Evolutionary conservation across 2,113 vertebrate genomes (phyloP), one percentile per base, ranked within the genome.

Genomic region (Athene noctua): DNA sequence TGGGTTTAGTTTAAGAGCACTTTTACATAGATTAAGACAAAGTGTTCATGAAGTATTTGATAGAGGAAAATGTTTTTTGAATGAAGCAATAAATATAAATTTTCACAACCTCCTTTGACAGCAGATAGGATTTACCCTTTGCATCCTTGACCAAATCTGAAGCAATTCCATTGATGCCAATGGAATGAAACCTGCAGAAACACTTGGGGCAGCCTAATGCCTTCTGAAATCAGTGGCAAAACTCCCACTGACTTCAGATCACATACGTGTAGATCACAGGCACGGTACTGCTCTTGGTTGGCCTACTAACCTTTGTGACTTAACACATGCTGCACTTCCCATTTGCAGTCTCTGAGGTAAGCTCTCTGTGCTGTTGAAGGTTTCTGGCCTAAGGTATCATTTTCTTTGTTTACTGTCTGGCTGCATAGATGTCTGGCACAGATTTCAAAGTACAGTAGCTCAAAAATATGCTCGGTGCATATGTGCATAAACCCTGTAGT

Each of bases 351-450:
- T 79, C 90, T 71, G 92, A 96, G 88, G 96, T 95, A 95, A 96
- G 63, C 68, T 75, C 75, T 81, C 63, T 68, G 61, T 72, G 85
- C 88, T 88, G 59, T 36, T 75, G 81, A 86, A 91, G 80, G 79
- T 88, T 97, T 86, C 96, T 96, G 82, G 94, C 89, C 90, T 90
- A 95, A 91, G 81, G 96, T 91, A 96, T 93, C 91, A 10, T 88
- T 92, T 91, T 65, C 91, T 96, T 91, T 97, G 95, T 98, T 98
- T 97, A 90, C 91, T 92, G 92, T 97, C 97, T 97, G 96, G 90
- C 90, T 97, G 83, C 91, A 93, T 90, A 97, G 92, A 96, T 95
- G 72, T 97, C 89, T 98, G 96, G 95, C 96, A 96, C 68, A 91
- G 94, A 96, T 95, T 96, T 93, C 95, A 95, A 94, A 92, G 87